Evolutionary conservation across 2,113 vertebrate species (phyloP).

Genomic region (Scolopax mira): DNA sequence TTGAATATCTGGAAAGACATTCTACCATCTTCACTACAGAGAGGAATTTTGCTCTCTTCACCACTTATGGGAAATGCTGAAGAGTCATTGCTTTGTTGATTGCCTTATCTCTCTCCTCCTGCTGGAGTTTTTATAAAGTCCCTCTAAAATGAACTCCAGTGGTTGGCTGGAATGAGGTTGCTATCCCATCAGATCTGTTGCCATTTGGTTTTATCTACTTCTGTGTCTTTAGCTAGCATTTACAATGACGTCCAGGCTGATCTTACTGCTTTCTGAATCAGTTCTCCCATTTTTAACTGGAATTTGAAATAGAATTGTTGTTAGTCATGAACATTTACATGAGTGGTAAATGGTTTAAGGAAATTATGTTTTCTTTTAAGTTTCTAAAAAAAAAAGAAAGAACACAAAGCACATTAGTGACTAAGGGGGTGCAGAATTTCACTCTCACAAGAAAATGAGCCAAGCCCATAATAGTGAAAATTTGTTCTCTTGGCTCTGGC

Average conservation of each 20-base stretch:
- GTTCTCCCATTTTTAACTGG: not conserved
- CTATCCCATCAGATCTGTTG: not conserved
- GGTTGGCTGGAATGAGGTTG: not conserved
- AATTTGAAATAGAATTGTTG: not conserved
- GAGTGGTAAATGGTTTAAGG: not conserved
- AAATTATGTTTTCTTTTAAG: not conserved
- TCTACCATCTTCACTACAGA: not conserved
- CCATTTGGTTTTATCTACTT: not conserved
- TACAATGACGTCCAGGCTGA: not conserved
- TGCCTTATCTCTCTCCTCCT: not conserved
- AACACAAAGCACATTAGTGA: not conserved
- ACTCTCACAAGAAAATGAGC: not conserved
- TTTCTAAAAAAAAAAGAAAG: not conserved
- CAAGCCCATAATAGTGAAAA: not conserved
- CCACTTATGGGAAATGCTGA: not conserved
- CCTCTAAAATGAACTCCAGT: not conserved
- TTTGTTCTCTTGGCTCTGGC: conserved; percentile 6
- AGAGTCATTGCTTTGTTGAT: not conserved
- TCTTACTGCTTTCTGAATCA: not conserved
- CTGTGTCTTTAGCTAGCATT: not conserved
- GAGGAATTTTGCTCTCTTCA: not conserved
- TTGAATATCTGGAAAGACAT: not conserved
- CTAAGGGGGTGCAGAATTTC: not conserved
- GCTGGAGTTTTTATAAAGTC: not conserved
- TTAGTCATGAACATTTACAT: not conserved